Evolutionary conservation across 1,140 invertebrate species (phyloP).

Genomic region (Drosophila oshimai): DNA sequence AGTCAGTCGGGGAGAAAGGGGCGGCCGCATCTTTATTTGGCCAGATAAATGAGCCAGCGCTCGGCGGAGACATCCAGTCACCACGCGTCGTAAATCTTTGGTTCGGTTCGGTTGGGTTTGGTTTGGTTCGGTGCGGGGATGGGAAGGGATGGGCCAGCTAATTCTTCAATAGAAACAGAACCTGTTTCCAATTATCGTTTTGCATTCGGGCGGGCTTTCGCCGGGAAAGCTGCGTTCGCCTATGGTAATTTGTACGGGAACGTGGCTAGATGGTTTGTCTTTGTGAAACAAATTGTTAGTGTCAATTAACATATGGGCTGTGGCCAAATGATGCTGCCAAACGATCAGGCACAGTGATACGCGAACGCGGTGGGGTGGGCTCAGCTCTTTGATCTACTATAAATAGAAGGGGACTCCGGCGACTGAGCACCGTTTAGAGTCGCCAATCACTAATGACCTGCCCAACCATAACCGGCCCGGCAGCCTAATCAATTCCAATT

Average conservation of each 20-base stretch:
- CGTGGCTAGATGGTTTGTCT: conserved; percentile 23
- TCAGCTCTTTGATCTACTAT: conserved; percentile 13
- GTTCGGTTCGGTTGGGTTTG: conserved; percentile 28
- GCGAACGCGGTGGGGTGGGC: not conserved
- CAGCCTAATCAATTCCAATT: conserved; percentile 38
- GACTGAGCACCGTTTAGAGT: conserved; percentile 18
- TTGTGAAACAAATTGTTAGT: conserved; percentile 63
- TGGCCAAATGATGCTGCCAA: conserved; percentile 38
- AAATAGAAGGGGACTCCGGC: conserved; percentile 33
- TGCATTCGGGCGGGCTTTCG: conserved; percentile 60
- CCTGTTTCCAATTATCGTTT: conserved; percentile 75
- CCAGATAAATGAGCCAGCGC: conserved; percentile 68
- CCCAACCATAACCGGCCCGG: conserved; percentile 21
- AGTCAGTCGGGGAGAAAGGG: conserved; percentile 11
- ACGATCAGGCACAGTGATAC: conserved; percentile 49
- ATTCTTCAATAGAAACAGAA: conserved; percentile 62
- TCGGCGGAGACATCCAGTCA: conserved; percentile 75
- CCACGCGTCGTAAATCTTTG: conserved; percentile 69
- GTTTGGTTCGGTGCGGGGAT: not conserved
- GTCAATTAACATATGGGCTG: conserved; percentile 69
- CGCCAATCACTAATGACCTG: conserved; percentile 31
- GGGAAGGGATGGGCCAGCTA: conserved; percentile 20
- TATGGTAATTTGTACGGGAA: conserved; percentile 46
- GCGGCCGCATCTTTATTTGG: conserved; percentile 39
- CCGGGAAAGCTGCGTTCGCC: conserved; percentile 23